A percentile compares a stretch with the other conserved stretches of the same genome.
Conservation (phyloP, 2,113 vertebrate species). For the Phaetusa simplex region DNA sequence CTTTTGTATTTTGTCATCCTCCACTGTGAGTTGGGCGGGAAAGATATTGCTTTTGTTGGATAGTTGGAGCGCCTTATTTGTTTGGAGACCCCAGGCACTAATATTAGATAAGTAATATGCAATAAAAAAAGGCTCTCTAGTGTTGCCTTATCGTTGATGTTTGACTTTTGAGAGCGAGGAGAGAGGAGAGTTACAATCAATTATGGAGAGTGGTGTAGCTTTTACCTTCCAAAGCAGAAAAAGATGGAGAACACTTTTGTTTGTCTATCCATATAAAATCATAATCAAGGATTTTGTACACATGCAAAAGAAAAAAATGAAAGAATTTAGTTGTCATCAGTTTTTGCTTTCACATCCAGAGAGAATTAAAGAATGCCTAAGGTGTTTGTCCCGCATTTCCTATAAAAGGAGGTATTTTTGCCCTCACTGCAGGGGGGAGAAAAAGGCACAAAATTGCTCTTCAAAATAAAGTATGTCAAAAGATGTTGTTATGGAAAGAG, state of each 20-base stretch:
- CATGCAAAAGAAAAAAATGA: neutral
- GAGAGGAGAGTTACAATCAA: neutral
- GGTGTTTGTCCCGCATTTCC: neutral
- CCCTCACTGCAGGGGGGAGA: neutral
- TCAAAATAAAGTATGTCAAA: neutral
- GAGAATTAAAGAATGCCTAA: neutral
- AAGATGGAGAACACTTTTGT: neutral
- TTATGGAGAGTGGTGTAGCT: neutral
- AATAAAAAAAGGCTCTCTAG: neutral
- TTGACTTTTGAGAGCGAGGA: neutral
- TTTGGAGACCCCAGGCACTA: neutral
- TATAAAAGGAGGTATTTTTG: neutral
- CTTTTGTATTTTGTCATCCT: neutral
- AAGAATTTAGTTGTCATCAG: neutral
- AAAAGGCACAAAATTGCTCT: neutral
- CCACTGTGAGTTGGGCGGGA: neutral
- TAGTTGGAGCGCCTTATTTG: neutral
- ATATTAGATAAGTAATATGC: neutral
- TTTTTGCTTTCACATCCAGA: neutral
- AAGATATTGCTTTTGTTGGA: neutral
- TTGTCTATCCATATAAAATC: neutral
- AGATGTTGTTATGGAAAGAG: neutral
- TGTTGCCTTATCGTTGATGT: neutral
- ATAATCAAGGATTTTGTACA: neutral
- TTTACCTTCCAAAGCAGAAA: neutral